Percentiles rank a stretch among this genome's conserved stretches.
These are phyloP conservation scores for Aphelinus certus DNA, from an alignment of 1,140 invertebrate species.

Conservation along the genomic window DNA sequence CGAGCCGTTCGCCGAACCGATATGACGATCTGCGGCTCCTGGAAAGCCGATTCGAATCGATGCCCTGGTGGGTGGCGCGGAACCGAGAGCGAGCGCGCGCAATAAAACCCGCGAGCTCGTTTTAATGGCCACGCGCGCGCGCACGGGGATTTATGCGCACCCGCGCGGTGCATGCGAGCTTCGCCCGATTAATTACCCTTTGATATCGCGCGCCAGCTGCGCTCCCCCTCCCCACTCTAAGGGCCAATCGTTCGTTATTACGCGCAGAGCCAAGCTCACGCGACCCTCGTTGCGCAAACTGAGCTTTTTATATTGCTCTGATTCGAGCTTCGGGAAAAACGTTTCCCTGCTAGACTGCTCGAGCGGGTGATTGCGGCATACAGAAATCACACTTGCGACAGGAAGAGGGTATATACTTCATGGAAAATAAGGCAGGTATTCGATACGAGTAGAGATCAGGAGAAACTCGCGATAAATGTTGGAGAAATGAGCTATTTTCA, in stretches of 20 bases:
- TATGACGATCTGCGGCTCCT: slow-evolving; percentile 26
- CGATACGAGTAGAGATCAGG: too few relatives aligned
- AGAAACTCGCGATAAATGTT: too few relatives aligned
- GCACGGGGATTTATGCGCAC: neutral
- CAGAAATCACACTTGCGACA: neutral
- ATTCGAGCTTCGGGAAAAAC: too few relatives aligned
- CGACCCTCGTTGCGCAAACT: neutral
- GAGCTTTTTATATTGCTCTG: too few relatives aligned
- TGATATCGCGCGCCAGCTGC: slow-evolving; percentile 32
- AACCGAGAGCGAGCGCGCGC: neutral
- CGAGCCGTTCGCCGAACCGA: slow-evolving; percentile 19
- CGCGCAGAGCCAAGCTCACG: slow-evolving; percentile 10
- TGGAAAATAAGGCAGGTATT: too few relatives aligned
- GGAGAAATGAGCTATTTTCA: too few relatives aligned
- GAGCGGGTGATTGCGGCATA: too few relatives aligned
- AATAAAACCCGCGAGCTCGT: slow-evolving; percentile 32
- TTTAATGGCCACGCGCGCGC: slow-evolving; percentile 33
- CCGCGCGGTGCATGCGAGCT: slow-evolving; percentile 11
- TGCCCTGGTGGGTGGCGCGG: slow-evolving; percentile 1
- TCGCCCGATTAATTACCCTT: slow-evolving; percentile 39
- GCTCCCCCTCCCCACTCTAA: too few relatives aligned
- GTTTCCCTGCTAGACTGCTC: too few relatives aligned
- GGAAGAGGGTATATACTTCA: neutral
- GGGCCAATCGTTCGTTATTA: slow-evolving; percentile 12
- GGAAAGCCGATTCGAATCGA: slow-evolving; percentile 28